These are phyloP conservation scores for Podarcis lilfordi DNA, from an alignment of 2,797 vertebrate genomes.

Conservation along the genomic window DNA sequence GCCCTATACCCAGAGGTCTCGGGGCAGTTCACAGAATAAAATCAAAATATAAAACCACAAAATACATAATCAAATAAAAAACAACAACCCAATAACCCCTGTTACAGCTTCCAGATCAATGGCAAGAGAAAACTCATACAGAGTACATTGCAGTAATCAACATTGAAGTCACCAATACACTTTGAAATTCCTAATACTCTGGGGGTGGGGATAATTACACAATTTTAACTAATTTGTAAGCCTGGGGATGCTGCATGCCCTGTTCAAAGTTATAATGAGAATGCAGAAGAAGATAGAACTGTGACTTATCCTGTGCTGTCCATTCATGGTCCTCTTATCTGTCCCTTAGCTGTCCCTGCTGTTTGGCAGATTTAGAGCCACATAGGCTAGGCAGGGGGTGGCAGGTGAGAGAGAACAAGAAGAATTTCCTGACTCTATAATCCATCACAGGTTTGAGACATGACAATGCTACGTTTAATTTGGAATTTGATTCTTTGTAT, in stretches of 20 bases:
- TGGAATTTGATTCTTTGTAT: neutral
- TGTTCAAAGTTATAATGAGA: neutral
- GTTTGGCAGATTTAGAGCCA: neutral
- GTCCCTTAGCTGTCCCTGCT: neutral
- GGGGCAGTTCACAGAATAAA: too few relatives aligned
- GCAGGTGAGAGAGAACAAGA: neutral
- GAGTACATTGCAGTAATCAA: too few relatives aligned
- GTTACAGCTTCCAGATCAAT: too few relatives aligned
- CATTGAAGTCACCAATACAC: too few relatives aligned
- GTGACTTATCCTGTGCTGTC: neutral
- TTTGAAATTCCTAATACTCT: neutral
- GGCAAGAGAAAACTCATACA: too few relatives aligned
- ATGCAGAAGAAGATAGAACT: neutral
- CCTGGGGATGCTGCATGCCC: too few relatives aligned
- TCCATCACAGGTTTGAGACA: neutral
- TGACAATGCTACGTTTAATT: neutral
- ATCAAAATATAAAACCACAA: too few relatives aligned
- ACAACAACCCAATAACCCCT: too few relatives aligned
- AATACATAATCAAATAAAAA: too few relatives aligned
- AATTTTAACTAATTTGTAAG: too few relatives aligned
- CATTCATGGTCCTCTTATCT: neutral
- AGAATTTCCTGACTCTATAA: neutral
- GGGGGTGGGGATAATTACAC: neutral
- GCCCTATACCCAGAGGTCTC: too few relatives aligned
- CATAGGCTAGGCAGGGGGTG: too few relatives aligned